Conservation (phyloP, 2,113 vertebrate genomes). For the Peucedramus taeniatus region DNA sequence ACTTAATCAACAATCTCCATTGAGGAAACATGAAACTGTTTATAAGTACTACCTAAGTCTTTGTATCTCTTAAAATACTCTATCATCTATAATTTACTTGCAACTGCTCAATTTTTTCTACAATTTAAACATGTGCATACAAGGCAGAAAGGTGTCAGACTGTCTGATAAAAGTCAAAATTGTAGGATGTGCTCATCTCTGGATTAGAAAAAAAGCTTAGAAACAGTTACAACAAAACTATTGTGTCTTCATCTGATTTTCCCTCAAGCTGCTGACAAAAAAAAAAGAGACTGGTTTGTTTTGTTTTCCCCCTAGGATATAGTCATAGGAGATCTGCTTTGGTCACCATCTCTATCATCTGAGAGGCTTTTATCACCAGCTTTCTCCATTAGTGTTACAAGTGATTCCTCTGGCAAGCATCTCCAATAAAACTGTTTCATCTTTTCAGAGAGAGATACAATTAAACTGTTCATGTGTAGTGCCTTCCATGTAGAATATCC, state of each 20-base stretch:
- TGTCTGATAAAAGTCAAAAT: background rate
- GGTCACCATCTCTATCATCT: background rate
- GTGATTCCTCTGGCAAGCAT: slow-evolving; percentile 48
- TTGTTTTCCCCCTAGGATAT: background rate
- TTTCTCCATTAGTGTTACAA: slow-evolving; percentile 41
- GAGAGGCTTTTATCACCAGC: slow-evolving; percentile 16
- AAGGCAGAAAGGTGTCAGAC: background rate
- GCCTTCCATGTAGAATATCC: slow-evolving; percentile 11
- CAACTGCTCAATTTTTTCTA: background rate
- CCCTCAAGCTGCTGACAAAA: background rate
- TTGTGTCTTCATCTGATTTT: background rate
- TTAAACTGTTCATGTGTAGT: background rate
- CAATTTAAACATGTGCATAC: background rate
- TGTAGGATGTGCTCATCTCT: background rate
- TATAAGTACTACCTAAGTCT: background rate
- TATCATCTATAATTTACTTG: background rate
- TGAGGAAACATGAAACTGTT: background rate
- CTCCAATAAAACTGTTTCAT: slow-evolving; percentile 21
- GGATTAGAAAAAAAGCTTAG: background rate
- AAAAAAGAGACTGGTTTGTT: background rate
- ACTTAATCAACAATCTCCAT: background rate
- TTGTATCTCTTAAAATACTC: background rate
- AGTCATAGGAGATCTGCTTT: background rate
- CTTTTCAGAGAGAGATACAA: slow-evolving; percentile 13
- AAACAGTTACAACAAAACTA: background rate